phyloP scores from a whole-genome alignment of 2,113 vertebrate genomes.

The Colistium nudipinnis region DNA sequence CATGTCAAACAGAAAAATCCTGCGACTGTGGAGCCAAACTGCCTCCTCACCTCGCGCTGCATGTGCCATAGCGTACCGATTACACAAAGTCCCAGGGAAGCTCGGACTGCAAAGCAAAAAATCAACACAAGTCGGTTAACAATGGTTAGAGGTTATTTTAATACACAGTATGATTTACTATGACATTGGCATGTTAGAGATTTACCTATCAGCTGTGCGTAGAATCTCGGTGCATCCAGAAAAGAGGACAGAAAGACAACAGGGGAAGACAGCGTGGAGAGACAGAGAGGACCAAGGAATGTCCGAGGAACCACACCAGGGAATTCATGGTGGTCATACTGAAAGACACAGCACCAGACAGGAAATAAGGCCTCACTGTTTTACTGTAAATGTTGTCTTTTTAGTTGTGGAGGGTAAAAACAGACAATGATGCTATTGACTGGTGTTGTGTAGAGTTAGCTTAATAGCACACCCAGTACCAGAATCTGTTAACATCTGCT shows the following conservation, averaged over 20 bases:
- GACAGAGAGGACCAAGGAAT: slow-evolving; percentile 89
- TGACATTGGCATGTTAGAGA: background rate
- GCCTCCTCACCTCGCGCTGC: slow-evolving; percentile 88
- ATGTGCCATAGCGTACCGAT: slow-evolving; percentile 87
- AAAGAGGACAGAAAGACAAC: slow-evolving; percentile 79
- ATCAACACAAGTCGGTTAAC: background rate
- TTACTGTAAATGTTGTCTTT: background rate
- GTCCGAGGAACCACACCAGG: slow-evolving; percentile 96
- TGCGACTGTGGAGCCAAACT: slow-evolving; percentile 89
- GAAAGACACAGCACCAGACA: slow-evolving; percentile 33
- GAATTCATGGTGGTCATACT: slow-evolving; percentile 97
- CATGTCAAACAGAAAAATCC: slow-evolving; percentile 88
- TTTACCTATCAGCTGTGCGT: slow-evolving; percentile 87
- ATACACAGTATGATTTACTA: background rate
- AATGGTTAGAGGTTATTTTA: background rate
- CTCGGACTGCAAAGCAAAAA: slow-evolving; percentile 84
- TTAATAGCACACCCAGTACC: background rate
- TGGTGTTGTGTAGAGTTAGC: slow-evolving; percentile 12
- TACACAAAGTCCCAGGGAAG: slow-evolving; percentile 86
- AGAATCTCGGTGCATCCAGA: slow-evolving; percentile 87
- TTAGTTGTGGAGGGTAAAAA: background rate
- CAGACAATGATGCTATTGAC: background rate
- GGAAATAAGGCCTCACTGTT: no score
- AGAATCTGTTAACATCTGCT: slow-evolving; percentile 14
- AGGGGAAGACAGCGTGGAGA: slow-evolving; percentile 86